Evolutionary conservation across 2,888 invertebrate species (phyloP).

Genomic region (Tetranychus truncatus): DNA sequence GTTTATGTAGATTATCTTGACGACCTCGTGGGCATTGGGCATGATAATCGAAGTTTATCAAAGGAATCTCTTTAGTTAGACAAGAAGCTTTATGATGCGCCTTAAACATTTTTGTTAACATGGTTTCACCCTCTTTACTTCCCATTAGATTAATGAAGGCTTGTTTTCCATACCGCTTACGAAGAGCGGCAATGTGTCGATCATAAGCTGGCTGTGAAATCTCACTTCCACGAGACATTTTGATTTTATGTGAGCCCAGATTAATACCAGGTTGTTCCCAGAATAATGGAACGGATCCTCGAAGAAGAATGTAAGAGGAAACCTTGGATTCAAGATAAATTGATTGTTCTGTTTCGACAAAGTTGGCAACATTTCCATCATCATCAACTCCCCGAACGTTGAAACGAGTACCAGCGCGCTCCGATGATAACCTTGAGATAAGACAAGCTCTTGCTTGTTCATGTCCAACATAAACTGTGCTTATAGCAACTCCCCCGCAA

Average conservation of each 20-base stretch:
- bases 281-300: slow-evolving; percentile 92
- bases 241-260: slow-evolving; percentile 96
- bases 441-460: slow-evolving; percentile 84
- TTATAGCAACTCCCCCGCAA: slow-evolving; percentile 92
- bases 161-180: slow-evolving; percentile 72
- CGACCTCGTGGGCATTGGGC: slow-evolving; percentile 72
- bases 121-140: slow-evolving; percentile 89
- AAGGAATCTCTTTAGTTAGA: slow-evolving; percentile 47
- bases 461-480: slow-evolving; percentile 93
- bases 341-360: slow-evolving; percentile 98
- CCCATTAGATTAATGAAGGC: slow-evolving; percentile 81
- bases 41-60: slow-evolving; percentile 88
- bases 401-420: slow-evolving; percentile 90
- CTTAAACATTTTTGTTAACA: slow-evolving; percentile 72
- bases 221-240: slow-evolving; percentile 85
- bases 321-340: slow-evolving; percentile 76
- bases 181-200: slow-evolving; percentile 64
- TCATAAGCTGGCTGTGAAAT: slow-evolving; percentile 82
- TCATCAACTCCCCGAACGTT: slow-evolving; percentile 98
- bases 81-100: slow-evolving; percentile 62
- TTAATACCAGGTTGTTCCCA: slow-evolving; percentile 95
- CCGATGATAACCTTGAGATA: slow-evolving; percentile 85
- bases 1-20: slow-evolving; percentile 50
- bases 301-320: slow-evolving; percentile 63
- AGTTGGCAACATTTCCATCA: slow-evolving; percentile 97